Conservation (phyloP, 2,113 vertebrate species). For the Chionodraco myersi region DNA sequence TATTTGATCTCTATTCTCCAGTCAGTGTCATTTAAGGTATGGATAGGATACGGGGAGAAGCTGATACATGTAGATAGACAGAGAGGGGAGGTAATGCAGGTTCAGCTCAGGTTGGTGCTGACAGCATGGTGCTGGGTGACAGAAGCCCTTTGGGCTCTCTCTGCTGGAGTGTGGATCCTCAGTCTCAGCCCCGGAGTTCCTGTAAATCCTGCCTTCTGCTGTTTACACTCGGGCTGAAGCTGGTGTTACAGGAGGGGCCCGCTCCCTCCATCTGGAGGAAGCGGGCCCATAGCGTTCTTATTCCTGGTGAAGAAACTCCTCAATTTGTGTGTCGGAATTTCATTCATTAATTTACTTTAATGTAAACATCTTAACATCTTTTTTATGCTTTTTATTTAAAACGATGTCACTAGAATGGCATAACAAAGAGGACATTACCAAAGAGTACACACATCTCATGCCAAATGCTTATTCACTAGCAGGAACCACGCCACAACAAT, state of each 20-base stretch:
- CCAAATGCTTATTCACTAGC: no score
- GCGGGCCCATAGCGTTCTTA: background rate
- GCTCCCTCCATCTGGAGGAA: constrained; percentile 68
- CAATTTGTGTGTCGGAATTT: background rate
- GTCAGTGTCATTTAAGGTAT: constrained; percentile 15
- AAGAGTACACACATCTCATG: no score
- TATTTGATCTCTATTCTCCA: constrained; percentile 17
- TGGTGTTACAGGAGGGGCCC: constrained; percentile 57
- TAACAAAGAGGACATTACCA: no score
- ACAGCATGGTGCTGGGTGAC: constrained; percentile 56
- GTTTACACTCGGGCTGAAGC: constrained; percentile 71
- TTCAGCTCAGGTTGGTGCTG: constrained; percentile 38
- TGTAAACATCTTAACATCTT: no score
- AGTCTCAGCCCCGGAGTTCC: constrained; percentile 63
- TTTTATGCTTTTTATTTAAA: no score
- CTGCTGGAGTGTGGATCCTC: constrained; percentile 61
- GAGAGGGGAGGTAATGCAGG: background rate
- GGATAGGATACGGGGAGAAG: constrained; percentile 6
- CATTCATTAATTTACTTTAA: no score
- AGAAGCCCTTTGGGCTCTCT: constrained; percentile 58
- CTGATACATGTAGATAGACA: background rate
- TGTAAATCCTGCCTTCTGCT: constrained; percentile 81
- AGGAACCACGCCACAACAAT: no score
- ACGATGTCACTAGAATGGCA: no score
- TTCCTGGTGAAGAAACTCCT: background rate